Conservation (phyloP, 2,113 vertebrate species). For the Nymphicus hollandicus region DNA sequence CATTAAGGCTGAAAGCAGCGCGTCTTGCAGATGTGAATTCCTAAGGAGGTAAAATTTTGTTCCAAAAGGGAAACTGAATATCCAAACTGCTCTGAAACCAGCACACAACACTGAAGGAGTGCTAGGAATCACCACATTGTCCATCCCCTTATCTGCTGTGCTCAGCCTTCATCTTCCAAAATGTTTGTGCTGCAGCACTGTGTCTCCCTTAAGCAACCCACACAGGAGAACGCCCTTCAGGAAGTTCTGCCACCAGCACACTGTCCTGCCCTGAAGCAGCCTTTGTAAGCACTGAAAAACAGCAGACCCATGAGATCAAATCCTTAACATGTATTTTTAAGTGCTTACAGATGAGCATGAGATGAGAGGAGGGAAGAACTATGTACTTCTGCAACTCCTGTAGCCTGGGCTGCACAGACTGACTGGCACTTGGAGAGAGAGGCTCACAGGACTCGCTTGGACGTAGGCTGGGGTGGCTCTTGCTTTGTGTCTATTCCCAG, state of each 20-base stretch:
- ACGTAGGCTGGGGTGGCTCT: not conserved
- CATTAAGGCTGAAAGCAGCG: not conserved
- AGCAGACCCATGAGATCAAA: not conserved
- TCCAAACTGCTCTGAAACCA: not conserved
- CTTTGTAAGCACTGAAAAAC: not conserved
- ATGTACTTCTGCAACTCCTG: not conserved
- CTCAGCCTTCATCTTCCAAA: not conserved
- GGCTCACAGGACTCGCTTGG: not conserved
- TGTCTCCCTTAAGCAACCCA: not conserved
- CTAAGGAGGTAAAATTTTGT: not conserved
- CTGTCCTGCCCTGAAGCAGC: not conserved
- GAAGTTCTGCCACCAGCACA: not conserved
- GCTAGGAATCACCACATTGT: not conserved
- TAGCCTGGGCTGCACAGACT: not conserved
- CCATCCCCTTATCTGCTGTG: not conserved
- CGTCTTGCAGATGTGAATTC: not conserved
- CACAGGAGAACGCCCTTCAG: accelerated
- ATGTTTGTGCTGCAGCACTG: accelerated
- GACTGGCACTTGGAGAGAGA: not conserved
- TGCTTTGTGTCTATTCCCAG: not conserved
- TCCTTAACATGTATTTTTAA: not conserved
- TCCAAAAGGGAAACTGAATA: not conserved
- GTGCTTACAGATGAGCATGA: not conserved
- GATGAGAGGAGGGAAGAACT: not conserved
- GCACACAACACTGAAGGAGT: not conserved